phyloP scores from a whole-genome alignment of 2,797 vertebrate species.

The Champsocephalus esox region DNA sequence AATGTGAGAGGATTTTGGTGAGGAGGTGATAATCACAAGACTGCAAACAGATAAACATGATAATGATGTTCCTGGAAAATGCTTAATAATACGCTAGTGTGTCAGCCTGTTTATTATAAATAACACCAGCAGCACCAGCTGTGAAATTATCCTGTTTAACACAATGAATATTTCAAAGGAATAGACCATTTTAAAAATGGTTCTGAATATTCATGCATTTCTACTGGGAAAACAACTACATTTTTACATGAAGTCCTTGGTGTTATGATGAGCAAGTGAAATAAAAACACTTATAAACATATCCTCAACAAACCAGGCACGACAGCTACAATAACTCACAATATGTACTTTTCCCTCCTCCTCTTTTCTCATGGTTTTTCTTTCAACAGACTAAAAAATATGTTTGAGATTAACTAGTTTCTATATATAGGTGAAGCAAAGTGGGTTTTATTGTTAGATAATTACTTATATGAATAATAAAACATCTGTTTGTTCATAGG shows the following conservation, averaged over 20 bases:
- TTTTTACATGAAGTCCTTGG: conserved; percentile 39
- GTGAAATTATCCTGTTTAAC: conserved; percentile 67
- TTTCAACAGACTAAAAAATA: not conserved
- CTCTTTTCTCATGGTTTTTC: not conserved
- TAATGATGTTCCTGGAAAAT: conserved; percentile 71
- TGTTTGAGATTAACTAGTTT: not conserved
- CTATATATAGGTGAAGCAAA: not conserved
- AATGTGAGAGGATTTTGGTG: conserved; percentile 70
- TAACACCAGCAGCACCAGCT: conserved; percentile 66
- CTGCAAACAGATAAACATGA: conserved; percentile 70
- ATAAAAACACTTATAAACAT: conserved; percentile 27
- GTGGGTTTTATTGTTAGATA: not conserved
- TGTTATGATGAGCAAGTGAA: conserved; percentile 20
- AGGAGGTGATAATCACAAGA: conserved; percentile 80
- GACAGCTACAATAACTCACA: conserved; percentile 14
- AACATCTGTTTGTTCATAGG: conserved; percentile 13
- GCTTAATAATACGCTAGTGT: conserved; percentile 73
- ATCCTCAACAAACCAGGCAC: conserved; percentile 12
- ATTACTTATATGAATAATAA: conserved; percentile 12
- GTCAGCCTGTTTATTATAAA: conserved; percentile 73
- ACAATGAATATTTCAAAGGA: conserved; percentile 62
- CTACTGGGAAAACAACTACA: conserved; percentile 27
- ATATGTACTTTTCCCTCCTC: not conserved
- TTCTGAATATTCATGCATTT: conserved; percentile 34
- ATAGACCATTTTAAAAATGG: conserved; percentile 17